Percentiles rank a stretch among this genome's conserved stretches.
phyloP scores from a whole-genome alignment of 2,888 invertebrate genomes.

The Calameuta idolon region DNA sequence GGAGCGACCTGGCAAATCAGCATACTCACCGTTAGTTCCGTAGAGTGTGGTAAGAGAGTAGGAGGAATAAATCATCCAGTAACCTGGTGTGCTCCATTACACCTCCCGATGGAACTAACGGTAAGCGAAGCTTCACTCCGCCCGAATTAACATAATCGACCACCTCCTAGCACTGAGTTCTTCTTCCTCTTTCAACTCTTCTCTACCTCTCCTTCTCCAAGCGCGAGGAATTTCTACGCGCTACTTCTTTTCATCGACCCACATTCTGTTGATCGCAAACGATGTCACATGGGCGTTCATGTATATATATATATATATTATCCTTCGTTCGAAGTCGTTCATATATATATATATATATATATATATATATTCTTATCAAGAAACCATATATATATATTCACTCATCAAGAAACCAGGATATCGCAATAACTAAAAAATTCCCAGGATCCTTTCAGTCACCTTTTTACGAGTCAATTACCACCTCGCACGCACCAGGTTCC shows the following conservation, averaged over 20 bases:
- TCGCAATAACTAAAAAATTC: too few relatives aligned
- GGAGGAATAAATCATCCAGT: too few relatives aligned
- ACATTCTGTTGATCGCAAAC: conserved; percentile 31
- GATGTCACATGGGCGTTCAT: too few relatives aligned
- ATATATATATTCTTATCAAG: too few relatives aligned
- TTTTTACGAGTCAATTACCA: too few relatives aligned
- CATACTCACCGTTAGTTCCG: background rate
- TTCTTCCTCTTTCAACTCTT: conserved; percentile 26
- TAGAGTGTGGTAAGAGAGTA: background rate
- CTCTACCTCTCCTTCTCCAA: conserved; percentile 8
- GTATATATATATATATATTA: too few relatives aligned
- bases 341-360: too few relatives aligned
- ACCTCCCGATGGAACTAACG: conserved; percentile 48
- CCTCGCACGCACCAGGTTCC: too few relatives aligned
- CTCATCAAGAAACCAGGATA: too few relatives aligned
- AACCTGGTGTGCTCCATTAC: conserved; percentile 1
- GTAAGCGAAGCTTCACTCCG: conserved; percentile 49
- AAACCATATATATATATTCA: too few relatives aligned
- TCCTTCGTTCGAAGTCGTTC: too few relatives aligned
- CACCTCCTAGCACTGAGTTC: conserved; percentile 21
- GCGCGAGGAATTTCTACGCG: conserved; percentile 45
- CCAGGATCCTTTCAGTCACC: too few relatives aligned
- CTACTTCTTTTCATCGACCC: conserved; percentile 51
- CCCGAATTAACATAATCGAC: conserved; percentile 61
- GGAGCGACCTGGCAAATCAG: background rate